Evolutionary conservation across 2,888 invertebrate genomes (phyloP), one percentile per base, ranked within the genome.

Genomic region (Rapana venosa): DNA sequence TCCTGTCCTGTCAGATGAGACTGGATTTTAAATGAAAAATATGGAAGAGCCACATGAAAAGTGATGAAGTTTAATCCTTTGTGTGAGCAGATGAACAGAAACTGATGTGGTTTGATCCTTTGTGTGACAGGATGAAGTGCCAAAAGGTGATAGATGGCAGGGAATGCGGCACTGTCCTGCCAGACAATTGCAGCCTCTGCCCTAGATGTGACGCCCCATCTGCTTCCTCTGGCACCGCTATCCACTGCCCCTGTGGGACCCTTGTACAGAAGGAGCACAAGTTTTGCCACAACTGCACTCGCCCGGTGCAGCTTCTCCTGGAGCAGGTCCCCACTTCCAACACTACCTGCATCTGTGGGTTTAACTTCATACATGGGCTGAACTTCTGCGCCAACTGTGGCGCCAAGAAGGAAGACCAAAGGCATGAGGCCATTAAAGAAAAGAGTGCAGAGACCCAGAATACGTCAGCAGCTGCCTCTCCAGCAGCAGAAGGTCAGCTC

Each of bases 91-190:
- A 20, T 66, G 20, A 66, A 22, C 6, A 30, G 30, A n/a, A 13
- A 0, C 26, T 74, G 26, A 17, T 4, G 20, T 66, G 26, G 30
- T 13, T 74, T n/a, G 47, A 47, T 47, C 8, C 47, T 47, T 8
- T 47, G 8, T 74, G 74, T 74, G 11, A n/a, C 81, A 83, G 81
- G 47, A 81, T 83, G 81, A 47, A 83, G 81, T 83, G 81, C 32
- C 81, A 17, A 47, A 35, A 15, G 35, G 17, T 81, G 81, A 35
- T 1, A 20, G 81, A 35, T n/a, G 79, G 79, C 17, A 83, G 35
- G 81, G 47, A 81, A 30, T 83, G 81, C 30, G 36, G 81, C 81
- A 17, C 5, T 26, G 4, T 20, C 47, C 36, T 83, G 22, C 26
- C 81, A 0, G 36, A 35, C 8, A 1, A 36, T 26, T 17, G 1